These are phyloP conservation scores for Anarsia innoxiella DNA, from an alignment of 2,888 invertebrate species.

Conservation along the genomic window DNA sequence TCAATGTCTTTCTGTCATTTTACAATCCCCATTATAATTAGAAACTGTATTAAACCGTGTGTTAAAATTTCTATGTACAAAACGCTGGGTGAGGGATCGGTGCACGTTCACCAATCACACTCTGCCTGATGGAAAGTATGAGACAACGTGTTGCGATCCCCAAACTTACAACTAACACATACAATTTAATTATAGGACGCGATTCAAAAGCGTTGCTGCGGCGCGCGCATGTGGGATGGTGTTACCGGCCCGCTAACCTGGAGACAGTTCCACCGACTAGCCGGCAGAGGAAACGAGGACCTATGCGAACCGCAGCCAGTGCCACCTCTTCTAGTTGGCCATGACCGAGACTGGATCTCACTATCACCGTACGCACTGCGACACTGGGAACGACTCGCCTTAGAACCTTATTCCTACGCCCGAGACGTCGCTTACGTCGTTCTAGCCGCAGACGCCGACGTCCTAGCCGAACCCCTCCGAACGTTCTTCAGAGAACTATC, in stretches of 20 bases:
- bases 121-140: too few relatives aligned
- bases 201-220: constrained; percentile 93
- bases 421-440: constrained; percentile 97
- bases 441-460: constrained; percentile 93
- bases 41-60: too few relatives aligned
- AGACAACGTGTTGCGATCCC: too few relatives aligned
- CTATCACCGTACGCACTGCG: constrained; percentile 81
- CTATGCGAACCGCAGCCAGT: constrained; percentile 98
- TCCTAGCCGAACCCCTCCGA: constrained; percentile 83
- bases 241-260: constrained; percentile 98
- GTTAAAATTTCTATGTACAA: too few relatives aligned
- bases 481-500: constrained; percentile 95
- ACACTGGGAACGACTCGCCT: constrained; percentile 97
- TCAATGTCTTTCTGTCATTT: too few relatives aligned
- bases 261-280: constrained; percentile 97
- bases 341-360: constrained; percentile 77
- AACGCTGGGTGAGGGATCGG: too few relatives aligned
- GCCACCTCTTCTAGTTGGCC: constrained; percentile 93
- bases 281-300: constrained; percentile 95
- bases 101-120: too few relatives aligned
- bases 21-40: too few relatives aligned
- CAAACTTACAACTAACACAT: too few relatives aligned
- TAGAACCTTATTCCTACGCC: constrained; percentile 97
- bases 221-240: constrained; percentile 93
- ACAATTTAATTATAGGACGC: constrained; percentile 91